phyloP scores from a whole-genome alignment of 1,140 invertebrate genomes.

The Heliothis virescens region DNA sequence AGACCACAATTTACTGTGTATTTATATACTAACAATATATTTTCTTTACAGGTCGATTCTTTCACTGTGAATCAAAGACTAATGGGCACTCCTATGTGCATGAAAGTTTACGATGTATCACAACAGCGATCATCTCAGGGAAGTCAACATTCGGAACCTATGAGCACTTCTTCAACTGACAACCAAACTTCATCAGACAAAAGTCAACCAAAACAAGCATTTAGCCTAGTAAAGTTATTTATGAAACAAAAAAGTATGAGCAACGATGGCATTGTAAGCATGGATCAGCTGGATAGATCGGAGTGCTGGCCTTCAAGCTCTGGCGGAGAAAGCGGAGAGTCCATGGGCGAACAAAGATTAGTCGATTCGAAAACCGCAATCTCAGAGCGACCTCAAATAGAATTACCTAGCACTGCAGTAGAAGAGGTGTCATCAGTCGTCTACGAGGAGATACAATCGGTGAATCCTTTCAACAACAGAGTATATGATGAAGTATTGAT shows the following conservation, averaged over 20 bases:
- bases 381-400: conserved; percentile 72
- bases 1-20: neutral
- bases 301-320: conserved; percentile 88
- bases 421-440: conserved; percentile 69
- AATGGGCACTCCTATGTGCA: conserved; percentile 83
- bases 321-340: conserved; percentile 83
- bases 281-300: conserved; percentile 88
- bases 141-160: conserved; percentile 87
- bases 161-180: conserved; percentile 84
- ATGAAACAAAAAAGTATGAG: conserved; percentile 95
- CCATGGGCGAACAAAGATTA: conserved; percentile 75
- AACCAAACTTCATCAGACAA: conserved; percentile 86
- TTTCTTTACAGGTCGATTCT: conserved; percentile 84
- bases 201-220: conserved; percentile 87
- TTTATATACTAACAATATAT: conserved; percentile 55
- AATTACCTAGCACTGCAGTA: conserved; percentile 69
- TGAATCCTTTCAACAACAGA: conserved; percentile 69
- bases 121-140: conserved; percentile 83
- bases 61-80: conserved; percentile 84
- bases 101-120: conserved; percentile 90
- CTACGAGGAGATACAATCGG: conserved; percentile 74
- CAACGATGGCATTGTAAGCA: conserved; percentile 89
- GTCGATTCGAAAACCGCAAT: conserved; percentile 66
- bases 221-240: conserved; percentile 95
- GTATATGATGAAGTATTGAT: conserved; percentile 81